Evolutionary conservation across 2,888 invertebrate species (phyloP), one percentile per base, ranked within the genome.

Genomic region (Melipona bicolor): DNA sequence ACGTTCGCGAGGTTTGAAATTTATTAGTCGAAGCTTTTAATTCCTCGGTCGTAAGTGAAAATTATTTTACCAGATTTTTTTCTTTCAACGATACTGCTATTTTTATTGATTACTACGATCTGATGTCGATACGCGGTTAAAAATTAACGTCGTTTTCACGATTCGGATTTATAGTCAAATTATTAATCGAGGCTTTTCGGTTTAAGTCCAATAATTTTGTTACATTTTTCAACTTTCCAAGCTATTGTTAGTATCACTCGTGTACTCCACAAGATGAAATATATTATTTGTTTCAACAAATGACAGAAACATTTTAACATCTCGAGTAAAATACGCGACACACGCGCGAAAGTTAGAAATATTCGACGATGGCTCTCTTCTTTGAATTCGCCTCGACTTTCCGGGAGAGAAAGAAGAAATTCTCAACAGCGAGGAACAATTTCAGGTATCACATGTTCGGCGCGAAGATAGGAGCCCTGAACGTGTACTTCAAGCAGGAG

Each of bases 371-470:
- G 43, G 11, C 32, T 4, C 32, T 32, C 32, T n/a, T 13, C n/a
- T 4, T n/a, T 56, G 56, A 4, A n/a, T n/a, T 4, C 2, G 15
- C 56, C 9, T 9, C 43, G 43, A 43, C 43, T 9, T 43, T 43
- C 43, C 9, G 43, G 43, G 15, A 56, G 56, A 5, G 15, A 2
- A 56, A 5, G 13, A 9, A 61, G 24, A 24, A 9, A 9, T 32
- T 62, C 4, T 21, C 11, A 21, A 56, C 43, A 6, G 9, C 3
- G 17, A 43, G 43, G 9, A 43, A 43, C 56, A 36, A 71, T 67
- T 96, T 97, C 91, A 97, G 96, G 95, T 98, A 97, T 91, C 97
- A 97, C 92, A 98, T 98, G 97, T 97, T 95, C 92, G 98, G 98
- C 15, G 93, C 93, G 85, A 95, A 95, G 0, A 96, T 96, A 19